phyloP scores from a whole-genome alignment of 2,113 vertebrate genomes.

The Tylochromis polylepis region DNA sequence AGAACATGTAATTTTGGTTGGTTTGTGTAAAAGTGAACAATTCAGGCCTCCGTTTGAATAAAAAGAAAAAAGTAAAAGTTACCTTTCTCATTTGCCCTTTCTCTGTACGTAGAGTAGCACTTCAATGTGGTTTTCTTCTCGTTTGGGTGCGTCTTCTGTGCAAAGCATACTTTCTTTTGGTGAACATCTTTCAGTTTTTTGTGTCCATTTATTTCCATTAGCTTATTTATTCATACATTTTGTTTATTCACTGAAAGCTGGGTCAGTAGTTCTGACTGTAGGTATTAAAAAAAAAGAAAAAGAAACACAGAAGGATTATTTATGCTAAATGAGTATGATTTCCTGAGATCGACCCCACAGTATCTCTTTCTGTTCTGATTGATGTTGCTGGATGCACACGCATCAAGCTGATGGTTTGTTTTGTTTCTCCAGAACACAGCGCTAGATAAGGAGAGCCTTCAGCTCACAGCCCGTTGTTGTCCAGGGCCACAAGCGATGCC shows the following conservation, averaged over 20 bases:
- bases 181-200: slow-evolving; percentile 1
- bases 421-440: slow-evolving; percentile 85
- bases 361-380: neutral
- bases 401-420: neutral
- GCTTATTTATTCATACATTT: neutral
- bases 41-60: neutral
- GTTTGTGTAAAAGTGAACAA: neutral
- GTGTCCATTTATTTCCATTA: slow-evolving; percentile 32
- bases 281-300: neutral
- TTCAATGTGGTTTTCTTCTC: neutral
- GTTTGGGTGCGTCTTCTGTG: slow-evolving; percentile 2
- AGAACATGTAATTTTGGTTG: neutral
- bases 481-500: slow-evolving; percentile 52
- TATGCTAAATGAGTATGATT: neutral
- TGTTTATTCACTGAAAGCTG: neutral
- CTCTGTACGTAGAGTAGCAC: neutral
- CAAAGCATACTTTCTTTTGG: neutral
- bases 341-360: neutral
- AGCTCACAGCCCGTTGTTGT: slow-evolving; percentile 69
- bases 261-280: neutral
- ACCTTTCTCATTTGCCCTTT: slow-evolving; percentile 73
- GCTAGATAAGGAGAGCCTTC: slow-evolving; percentile 92
- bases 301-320: neutral
- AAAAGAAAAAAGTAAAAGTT: neutral
- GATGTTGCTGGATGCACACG: neutral